A percentile compares a stretch with the other conserved stretches of the same genome.
Conservation (phyloP, 2,113 vertebrate genomes). For the Campylomormyrus numenius region DNA sequence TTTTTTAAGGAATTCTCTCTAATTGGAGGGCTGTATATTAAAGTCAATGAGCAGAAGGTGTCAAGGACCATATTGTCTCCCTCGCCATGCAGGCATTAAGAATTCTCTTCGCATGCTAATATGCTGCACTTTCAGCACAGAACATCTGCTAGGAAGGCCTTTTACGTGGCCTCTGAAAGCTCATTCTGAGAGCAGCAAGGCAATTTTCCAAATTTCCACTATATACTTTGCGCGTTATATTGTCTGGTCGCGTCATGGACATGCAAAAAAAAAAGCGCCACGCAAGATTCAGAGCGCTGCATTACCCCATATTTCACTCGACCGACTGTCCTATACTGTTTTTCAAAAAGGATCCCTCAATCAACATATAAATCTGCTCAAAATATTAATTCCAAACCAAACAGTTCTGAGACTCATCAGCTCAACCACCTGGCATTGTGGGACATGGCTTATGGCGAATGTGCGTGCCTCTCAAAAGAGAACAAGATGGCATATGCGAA, state of each 20-base stretch:
- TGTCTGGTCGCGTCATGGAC: not conserved
- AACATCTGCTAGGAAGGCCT: not conserved
- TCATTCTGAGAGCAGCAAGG: not conserved
- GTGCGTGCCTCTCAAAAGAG: not conserved
- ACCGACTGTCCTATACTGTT: not conserved
- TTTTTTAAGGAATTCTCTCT: not conserved
- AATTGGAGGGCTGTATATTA: constrained; percentile 8
- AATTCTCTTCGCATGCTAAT: constrained; percentile 11
- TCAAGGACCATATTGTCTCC: constrained; percentile 13
- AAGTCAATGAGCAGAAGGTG: constrained; percentile 5
- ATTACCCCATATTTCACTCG: not conserved
- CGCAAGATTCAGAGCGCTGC: not conserved
- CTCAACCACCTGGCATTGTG: not conserved
- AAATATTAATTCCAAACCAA: not conserved
- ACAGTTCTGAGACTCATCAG: not conserved
- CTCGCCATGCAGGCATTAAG: not conserved
- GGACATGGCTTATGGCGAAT: not conserved
- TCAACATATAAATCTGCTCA: not conserved
- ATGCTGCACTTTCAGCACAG: not conserved
- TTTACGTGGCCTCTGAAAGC: not conserved
- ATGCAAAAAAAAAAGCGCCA: not conserved
- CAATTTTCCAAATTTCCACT: not conserved
- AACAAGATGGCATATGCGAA: not conserved
- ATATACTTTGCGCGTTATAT: not conserved
- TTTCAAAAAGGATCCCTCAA: not conserved